A percentile compares a stretch with the other conserved stretches of the same genome.
Evolutionary conservation across 2,888 invertebrate genomes (phyloP).

Genomic region (Congeria kusceri): DNA sequence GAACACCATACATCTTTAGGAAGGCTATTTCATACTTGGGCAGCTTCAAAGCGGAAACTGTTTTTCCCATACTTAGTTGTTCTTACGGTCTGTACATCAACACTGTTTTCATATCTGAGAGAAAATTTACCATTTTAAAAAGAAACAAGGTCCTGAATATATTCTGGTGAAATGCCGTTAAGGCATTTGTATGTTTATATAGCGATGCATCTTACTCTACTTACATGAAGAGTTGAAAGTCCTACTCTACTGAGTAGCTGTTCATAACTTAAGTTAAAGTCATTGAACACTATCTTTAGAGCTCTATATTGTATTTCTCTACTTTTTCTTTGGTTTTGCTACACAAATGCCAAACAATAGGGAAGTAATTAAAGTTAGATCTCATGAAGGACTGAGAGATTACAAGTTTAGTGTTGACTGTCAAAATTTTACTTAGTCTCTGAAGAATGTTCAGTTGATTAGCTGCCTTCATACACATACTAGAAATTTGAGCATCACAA

Average conservation of each 20-base stretch:
- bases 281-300: slow-evolving; percentile 10
- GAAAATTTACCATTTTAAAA: not conserved
- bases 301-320: slow-evolving; percentile 18
- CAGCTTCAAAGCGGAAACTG: no score
- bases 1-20: no score
- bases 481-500: not conserved
- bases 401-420: not conserved
- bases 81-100: no score
- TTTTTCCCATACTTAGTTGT: no score
- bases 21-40: no score
- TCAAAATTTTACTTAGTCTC: not conserved
- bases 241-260: not conserved
- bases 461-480: not conserved
- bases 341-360: slow-evolving; percentile 15
- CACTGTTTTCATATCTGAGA: slow-evolving; percentile 7
- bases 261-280: not conserved
- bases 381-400: slow-evolving; percentile 11
- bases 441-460: not conserved
- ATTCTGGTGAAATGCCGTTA: not conserved
- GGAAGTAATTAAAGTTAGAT: slow-evolving; percentile 19
- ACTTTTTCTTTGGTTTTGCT: slow-evolving; percentile 5
- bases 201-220: not conserved
- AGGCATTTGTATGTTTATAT: slow-evolving; percentile 13
- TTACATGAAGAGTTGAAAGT: slow-evolving; percentile 1
- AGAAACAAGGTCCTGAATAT: slow-evolving; percentile 5